Evolutionary conservation across 2,113 vertebrate species (phyloP), one percentile per base, ranked within the genome.

Genomic region (Willisornis vidua): DNA sequence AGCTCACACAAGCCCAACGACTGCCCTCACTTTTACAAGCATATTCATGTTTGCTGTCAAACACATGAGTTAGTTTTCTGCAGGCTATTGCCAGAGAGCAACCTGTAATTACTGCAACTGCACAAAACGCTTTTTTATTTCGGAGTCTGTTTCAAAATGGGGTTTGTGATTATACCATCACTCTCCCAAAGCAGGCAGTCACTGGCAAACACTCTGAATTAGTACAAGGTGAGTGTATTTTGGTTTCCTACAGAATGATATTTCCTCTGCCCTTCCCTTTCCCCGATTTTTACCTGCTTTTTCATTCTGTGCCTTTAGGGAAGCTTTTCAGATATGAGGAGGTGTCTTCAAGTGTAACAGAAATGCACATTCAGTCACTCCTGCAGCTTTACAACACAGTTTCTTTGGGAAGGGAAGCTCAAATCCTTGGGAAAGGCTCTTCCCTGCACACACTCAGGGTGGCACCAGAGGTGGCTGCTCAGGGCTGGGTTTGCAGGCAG

Each of bases 1-100:
- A 95, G 96, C 71, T 77, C 54, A 9, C 90, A 94, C 93, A 97
- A 95, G 95, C 89, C 96, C 86, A 70, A 70, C 39, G 29, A 95
- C 90, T 82, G 70, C 86, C 95, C 76, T 91, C 84, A 82, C 76
- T 87, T 96, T 92, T 94, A 95, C 87, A 91, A 96, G 97, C 93
- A 80, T 72, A 79, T 93, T 96, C 95, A 89, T 93, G 88, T 93
- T 93, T 59, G 81, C 96, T 77, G 78, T 80, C 87, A 96, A 96
- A 91, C 19, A 48, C 93, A 84, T 95, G 89, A 91, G 20, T 33
- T 95, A 89, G 83, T 90, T 89, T 96, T 96, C 97, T 92, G 82
- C 85, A 94, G 96, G 91, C 61, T 66, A 94, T 95, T 95, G 85
- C 95, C 79, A 85, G 94, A 96, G 87, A 94, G 92, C 93, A 95